Evolutionary conservation across 2,888 invertebrate species (phyloP), one percentile per base, ranked within the genome.

Genomic region (Meteorus colon): DNA sequence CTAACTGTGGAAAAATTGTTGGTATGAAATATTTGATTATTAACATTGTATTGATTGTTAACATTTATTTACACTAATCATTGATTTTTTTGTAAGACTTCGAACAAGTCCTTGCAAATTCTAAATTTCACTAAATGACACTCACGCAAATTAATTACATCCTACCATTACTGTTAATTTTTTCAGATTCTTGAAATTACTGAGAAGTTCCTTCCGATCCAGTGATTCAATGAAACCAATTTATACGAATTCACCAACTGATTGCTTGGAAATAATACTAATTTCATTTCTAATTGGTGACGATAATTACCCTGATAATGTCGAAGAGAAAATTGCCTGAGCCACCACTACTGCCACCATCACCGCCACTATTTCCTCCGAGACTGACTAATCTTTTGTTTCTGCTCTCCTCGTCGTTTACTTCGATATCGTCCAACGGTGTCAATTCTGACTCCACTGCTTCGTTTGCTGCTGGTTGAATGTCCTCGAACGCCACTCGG

Each of bases 291-390:
- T 31, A 12, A 10, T 48, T 63, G 16, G 16, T n/a, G 1, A 10
- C 1, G 14, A 29, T 14, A 65, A 95, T 94, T 92, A 96, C 96
- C 92, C 96, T 92, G 90, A 96, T 95, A 88, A 96, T 94, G 90
- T 96, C 96, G 90, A 96, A 96, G 82, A 96, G 91, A 92, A 96
- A 96, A 91, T 96, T 96, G 79, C 96, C 96, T 70, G 96, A 96
- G 75, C 95, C 95, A 81, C 94, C 95, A 16, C 89, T 89, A 76
- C 90, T 86, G 31, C 88, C 95, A 14, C 89, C 89, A 77, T 90
- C 86, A 31, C 88, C 41, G 19, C 60, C 48, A 68, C 48, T 48
- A 72, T 75, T 76, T n/a, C 81, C 83, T n/a, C 76, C 76, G 10
- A 81, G 81, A 90, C 80, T 90, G 31, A 87, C 89, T 27, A 88